Evolutionary conservation across 1,140 invertebrate genomes (phyloP), one percentile per base, ranked within the genome.

Genomic region (Rhopalosiphum padi): DNA sequence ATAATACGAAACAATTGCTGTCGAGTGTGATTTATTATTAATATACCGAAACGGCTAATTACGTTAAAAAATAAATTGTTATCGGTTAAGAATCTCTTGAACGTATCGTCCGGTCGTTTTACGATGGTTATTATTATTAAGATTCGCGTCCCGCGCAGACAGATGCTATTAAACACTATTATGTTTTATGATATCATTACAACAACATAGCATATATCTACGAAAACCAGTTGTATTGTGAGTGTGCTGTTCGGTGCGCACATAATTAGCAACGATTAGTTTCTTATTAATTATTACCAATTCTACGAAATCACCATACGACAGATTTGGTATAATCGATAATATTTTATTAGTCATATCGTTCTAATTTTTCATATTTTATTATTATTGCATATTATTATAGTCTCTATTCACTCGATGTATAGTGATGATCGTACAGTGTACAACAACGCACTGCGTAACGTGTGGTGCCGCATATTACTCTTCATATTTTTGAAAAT

Each of bases 261-360:
- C 37, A 83, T 37, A 83, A 41, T 83, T 83, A 37, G 35, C 21
- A 83, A 35, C 41, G 82, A 41, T 41, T 83, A 11, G 37, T 83
- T 83, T 83, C 82, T 37, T 41, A 83, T 83, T 23, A 83, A 22
- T 83, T 83, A 6, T 83, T 83, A 83, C 23, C 37, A 37, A 83
- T 83, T 41, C 82, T 83, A 83, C 7, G 37, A 37, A 83, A 83
- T 83, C n/a, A 3, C 8, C 37, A 37, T 41, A 83, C 18, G 22
- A 83, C 9, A 83, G 82, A 83, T 83, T 83, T 41, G 60, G 0
- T 77, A 77, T 77, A 77, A 77, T 77, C 60, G 15, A 77, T 77
- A n/a, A 77, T 18, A 77, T 77, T 77, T 77, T 77, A 77, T 77
- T 77, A 77, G 60, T 77, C 60, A 77, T 60, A 30, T 60, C 55